Evolutionary conservation across 2,113 vertebrate species (phyloP).

Genomic region (Corythaeola cristata): DNA sequence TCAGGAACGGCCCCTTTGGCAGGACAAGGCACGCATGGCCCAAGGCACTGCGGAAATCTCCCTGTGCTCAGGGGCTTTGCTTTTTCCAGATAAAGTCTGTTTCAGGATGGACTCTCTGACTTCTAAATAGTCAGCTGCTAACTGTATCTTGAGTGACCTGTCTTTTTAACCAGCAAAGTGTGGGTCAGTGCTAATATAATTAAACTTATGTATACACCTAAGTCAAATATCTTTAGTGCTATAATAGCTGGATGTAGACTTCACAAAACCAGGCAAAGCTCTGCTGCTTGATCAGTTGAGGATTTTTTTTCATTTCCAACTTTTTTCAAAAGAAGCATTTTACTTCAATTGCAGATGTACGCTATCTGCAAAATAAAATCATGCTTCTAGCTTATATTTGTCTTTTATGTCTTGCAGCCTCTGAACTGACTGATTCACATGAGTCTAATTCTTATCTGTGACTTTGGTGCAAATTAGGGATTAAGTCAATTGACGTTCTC

Average conservation of each 20-base stretch:
- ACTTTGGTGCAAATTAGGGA: slow-evolving; percentile 7
- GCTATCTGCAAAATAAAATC: neutral
- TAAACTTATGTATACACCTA: neutral
- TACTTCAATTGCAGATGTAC: neutral
- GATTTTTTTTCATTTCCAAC: neutral
- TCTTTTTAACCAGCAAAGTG: neutral
- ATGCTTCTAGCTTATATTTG: neutral
- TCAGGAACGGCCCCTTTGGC: neutral
- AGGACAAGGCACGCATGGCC: neutral
- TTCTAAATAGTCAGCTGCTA: neutral
- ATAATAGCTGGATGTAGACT: neutral
- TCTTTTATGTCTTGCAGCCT: neutral
- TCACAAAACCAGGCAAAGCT: neutral
- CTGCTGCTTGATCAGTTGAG: neutral
- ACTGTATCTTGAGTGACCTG: neutral
- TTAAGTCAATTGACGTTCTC: slow-evolving; percentile 13
- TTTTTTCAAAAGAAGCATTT: neutral
- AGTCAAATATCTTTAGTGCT: neutral
- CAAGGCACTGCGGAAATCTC: neutral
- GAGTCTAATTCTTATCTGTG: neutral
- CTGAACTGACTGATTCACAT: neutral
- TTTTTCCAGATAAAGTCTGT: neutral
- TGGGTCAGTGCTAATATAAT: neutral
- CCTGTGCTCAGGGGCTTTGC: neutral
- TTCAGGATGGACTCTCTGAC: neutral